A percentile compares a stretch with the other conserved stretches of the same genome.
Conservation (phyloP, 2,113 vertebrate species). For the Semnornis frantzii region DNA sequence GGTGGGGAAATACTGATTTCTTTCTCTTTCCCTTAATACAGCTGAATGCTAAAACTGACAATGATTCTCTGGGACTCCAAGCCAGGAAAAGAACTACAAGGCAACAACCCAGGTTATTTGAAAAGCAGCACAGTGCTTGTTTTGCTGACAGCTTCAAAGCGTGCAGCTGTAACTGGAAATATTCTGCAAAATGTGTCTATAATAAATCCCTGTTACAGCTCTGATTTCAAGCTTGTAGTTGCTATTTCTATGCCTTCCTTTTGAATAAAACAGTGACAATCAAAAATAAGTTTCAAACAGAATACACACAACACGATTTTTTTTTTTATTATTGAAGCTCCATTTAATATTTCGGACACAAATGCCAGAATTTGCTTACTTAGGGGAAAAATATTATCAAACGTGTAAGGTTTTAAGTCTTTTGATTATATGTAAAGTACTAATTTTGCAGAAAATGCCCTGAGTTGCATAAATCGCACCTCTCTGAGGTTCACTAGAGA, state of each 20-base stretch:
- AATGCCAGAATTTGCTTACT: conserved; percentile 34
- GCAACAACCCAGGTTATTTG: conserved; percentile 19
- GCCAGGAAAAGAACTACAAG: not conserved
- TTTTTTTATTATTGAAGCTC: conserved; percentile 52
- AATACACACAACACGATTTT: conserved; percentile 59
- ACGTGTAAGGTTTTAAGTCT: conserved; percentile 45
- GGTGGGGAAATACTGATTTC: conserved; percentile 13
- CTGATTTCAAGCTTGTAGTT: conserved; percentile 44
- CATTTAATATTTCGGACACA: conserved; percentile 40
- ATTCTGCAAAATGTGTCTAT: conserved; percentile 55
- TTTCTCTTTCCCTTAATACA: conserved; percentile 42
- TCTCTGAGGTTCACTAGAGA: conserved; percentile 34
- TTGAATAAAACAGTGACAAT: conserved; percentile 59
- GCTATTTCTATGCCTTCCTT: conserved; percentile 68
- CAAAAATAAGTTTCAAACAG: conserved; percentile 58
- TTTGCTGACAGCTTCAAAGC: conserved; percentile 57
- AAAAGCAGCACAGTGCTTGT: conserved; percentile 51
- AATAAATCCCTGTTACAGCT: conserved; percentile 57
- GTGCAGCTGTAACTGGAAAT: conserved; percentile 60
- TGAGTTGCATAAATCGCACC: conserved; percentile 27
- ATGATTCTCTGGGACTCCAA: not conserved
- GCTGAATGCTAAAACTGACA: conserved; percentile 44
- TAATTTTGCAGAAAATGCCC: conserved; percentile 48
- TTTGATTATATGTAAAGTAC: conserved; percentile 51
- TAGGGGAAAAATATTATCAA: conserved; percentile 9